Evolutionary conservation across 2,888 invertebrate species (phyloP), one percentile per base, ranked within the genome.

Genomic region (Sympetrum striolatum): DNA sequence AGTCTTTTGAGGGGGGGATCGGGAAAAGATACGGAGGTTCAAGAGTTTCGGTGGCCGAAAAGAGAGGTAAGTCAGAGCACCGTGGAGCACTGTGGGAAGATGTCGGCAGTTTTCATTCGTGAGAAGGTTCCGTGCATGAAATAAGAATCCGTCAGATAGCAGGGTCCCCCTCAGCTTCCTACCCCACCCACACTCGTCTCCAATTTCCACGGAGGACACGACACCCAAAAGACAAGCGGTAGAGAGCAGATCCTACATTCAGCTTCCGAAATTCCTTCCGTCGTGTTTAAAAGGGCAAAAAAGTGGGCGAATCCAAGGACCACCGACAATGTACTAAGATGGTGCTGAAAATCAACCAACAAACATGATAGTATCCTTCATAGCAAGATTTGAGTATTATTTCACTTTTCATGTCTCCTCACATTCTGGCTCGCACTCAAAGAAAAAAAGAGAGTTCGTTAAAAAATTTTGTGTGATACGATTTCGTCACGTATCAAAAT

Each of bases 101-200:
- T 15, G 18, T 22, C 58, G 37, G 58, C 31, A 12, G 86, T 64
- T 37, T 37, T 37, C 86, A 60, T 22, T 58, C 86, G 86, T 86
- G 86, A 86, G 86, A 86, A 86, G 86, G 60, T 31, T 60, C 37
- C 86, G 60, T 60, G 86, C 18, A 60, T 60, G 86, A 86, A 86
- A 86, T 86, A 58, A 86, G 86, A 60, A 60, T 60, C 64, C 86
- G 37, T 37, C 64, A 48, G 35, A 37, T 60, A 60, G 73, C 25
- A 73, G 73, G 31, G 25, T 73, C 31, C 25, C 73, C 73, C 2
- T 39, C 39, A 39, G 39, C 39, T 39, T 5, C 39, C 39, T 39
- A 39, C 48, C 73, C 73, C 73, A 73, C n/a, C 25, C 14, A 73
- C 73, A 31, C 86, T 60, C 60, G 37, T 86, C 58, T 86, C 86